A percentile compares a stretch with the other conserved stretches of the same genome.
These are phyloP conservation scores for Danaus chrysippus DNA, from an alignment of 2,888 invertebrate species.

Conservation along the genomic window DNA sequence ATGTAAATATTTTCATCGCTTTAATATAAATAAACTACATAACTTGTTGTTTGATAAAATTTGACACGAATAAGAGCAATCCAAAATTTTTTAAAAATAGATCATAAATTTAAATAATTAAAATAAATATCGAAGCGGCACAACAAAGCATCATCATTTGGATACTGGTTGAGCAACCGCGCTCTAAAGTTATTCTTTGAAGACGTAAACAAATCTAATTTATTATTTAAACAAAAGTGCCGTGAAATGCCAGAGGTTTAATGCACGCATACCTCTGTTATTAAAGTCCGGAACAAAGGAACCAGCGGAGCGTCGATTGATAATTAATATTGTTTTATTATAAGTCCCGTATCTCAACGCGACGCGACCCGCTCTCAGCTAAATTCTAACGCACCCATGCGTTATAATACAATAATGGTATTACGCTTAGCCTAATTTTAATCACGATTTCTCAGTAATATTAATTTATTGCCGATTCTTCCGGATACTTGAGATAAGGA, in stretches of 20 bases:
- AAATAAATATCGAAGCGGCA: constrained; percentile 18
- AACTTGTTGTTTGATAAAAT: background rate
- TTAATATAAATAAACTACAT: background rate
- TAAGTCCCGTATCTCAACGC: constrained; percentile 59
- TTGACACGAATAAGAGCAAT: background rate
- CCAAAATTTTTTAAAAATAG: background rate
- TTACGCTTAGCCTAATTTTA: constrained; percentile 56
- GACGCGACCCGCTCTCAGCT: constrained; percentile 39
- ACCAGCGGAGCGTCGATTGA: constrained; percentile 50
- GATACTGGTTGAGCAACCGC: constrained; percentile 15
- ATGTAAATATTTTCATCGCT: too few species aligned
- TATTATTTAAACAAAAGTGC: constrained; percentile 67
- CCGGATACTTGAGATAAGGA: background rate
- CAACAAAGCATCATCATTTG: constrained; percentile 19
- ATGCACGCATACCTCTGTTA: constrained; percentile 67
- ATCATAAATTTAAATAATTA: background rate
- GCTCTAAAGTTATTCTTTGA: constrained; percentile 44
- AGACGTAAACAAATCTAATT: constrained; percentile 60
- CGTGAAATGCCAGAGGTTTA: constrained; percentile 59
- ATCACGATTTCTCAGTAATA: constrained; percentile 37
- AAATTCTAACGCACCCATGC: constrained; percentile 52
- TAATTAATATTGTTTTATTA: constrained; percentile 73
- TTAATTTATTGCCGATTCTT: constrained; percentile 12
- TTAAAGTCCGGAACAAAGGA: constrained; percentile 55
- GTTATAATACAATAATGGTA: constrained; percentile 56